Percentiles rank a stretch among this genome's conserved stretches.
Conservation (phyloP, 2,888 invertebrate genomes). For the Hyalella azteca region DNA sequence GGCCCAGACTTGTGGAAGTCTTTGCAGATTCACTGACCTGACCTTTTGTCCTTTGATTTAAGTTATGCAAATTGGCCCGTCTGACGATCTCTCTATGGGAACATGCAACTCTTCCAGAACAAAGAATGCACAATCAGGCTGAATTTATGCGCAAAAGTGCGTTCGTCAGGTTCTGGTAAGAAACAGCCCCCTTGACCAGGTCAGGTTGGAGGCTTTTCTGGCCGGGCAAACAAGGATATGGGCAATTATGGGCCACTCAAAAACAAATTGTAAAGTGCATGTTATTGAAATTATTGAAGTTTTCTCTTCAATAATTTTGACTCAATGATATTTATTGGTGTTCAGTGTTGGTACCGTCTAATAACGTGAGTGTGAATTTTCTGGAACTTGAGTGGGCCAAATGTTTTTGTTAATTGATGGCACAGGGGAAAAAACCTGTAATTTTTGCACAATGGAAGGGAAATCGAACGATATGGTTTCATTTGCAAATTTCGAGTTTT, state of each 20-base stretch:
- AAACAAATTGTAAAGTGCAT: no score
- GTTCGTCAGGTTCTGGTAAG: neutral
- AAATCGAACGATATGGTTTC: neutral
- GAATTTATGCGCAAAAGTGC: constrained; percentile 30
- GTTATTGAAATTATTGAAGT: no score
- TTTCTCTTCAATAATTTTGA: no score
- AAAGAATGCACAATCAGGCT: constrained; percentile 30
- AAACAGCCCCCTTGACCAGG: neutral
- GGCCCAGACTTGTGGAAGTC: constrained; percentile 17
- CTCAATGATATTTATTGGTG: no score
- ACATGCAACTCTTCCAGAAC: constrained; percentile 36
- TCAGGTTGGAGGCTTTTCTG: neutral
- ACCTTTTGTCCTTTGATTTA: constrained; percentile 37
- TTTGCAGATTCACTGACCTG: constrained; percentile 31
- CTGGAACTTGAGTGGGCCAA: no score
- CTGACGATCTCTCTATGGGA: constrained; percentile 32
- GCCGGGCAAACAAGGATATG: neutral
- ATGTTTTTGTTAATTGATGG: no score
- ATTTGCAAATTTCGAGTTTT: neutral
- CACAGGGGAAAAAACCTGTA: no score
- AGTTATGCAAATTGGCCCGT: constrained; percentile 37
- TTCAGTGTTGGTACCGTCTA: no score
- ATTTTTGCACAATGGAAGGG: no score
- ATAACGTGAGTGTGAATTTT: no score
- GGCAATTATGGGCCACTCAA: no score